phyloP scores from a whole-genome alignment of 2,113 vertebrate species.

The Plestiodon gilberti region DNA sequence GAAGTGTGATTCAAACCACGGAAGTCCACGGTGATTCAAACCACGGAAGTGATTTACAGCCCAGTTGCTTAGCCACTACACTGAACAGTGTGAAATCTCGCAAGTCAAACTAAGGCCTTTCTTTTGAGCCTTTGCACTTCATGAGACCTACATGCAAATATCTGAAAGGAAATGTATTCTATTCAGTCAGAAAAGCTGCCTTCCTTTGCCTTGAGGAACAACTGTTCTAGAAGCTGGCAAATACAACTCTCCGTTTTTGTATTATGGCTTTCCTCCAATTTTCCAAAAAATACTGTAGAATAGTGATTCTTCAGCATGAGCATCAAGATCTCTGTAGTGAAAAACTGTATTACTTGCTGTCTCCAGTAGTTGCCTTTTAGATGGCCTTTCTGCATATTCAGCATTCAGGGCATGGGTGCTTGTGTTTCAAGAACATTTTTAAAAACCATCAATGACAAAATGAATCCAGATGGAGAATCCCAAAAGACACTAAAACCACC shows the following conservation, averaged over 20 bases:
- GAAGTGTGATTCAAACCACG: too few species aligned
- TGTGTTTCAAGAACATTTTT: not conserved
- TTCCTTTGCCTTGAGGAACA: not conserved
- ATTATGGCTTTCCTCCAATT: not conserved
- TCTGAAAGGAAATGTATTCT: not conserved
- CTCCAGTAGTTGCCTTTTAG: not conserved
- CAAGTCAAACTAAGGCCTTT: not conserved
- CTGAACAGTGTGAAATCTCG: too few species aligned
- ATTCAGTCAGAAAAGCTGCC: not conserved
- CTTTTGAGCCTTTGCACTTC: not conserved
- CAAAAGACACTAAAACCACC: not conserved
- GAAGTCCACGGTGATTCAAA: too few species aligned
- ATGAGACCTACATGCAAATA: conserved; percentile 9
- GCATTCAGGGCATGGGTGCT: not conserved
- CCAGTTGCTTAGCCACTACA: too few species aligned
- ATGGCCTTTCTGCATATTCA: not conserved
- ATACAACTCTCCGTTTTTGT: not conserved
- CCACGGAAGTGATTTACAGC: too few species aligned
- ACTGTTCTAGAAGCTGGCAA: not conserved
- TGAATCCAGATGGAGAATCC: conserved; percentile 13
- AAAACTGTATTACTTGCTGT: not conserved
- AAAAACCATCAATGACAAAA: not conserved
- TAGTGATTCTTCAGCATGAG: not conserved
- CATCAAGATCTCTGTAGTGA: not conserved
- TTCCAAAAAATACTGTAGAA: not conserved